Evolutionary conservation across 2,797 vertebrate species (phyloP), one percentile per base, ranked within the genome.

Genomic region (Onychomys arenicola): DNA sequence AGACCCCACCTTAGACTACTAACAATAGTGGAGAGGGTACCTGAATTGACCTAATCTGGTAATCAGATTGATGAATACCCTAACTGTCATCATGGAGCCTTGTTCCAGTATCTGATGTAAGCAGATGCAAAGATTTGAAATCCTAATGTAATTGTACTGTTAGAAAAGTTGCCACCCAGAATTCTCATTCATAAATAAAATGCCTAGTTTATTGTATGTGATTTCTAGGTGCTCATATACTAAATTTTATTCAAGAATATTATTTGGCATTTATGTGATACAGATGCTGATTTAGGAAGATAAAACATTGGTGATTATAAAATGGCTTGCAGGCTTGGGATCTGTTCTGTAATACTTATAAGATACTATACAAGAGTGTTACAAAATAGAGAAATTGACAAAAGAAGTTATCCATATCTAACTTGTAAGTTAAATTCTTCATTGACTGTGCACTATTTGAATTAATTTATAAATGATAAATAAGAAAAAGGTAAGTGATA

Each of bases 401-500:
- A 94, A 16, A 81, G 19, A 89, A 57, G 63, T 12, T 63, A 21
- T 46, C 40, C 55, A 14, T 34, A 57, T 85, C 2, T 82, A 19
- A 37, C 16, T 92, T 90, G 71, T 61, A 14, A 65, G 73, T 90
- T 89, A 76, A 92, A 17, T 92, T 80, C 32, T 82, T 92, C 34
- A 88, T 34, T 78, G 46, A 52, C 52, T 78, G 10, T 52, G 34
- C 11, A 4, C 6, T 2, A 78, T 23, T 92, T 17, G 49, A 75
- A 32, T 3, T 92, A 5, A 6, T 92, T 95, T 55, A 73, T 92
- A 11, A 78, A 61, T 21, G 16, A 83, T 87, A 84, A 85, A 23
- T 73, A 65, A 29, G 19, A 93, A 2, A 6, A 86, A 52, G 12
- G 63, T 40, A 77, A 77, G 27, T 75, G 37, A 23, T 49, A 81